A percentile compares a stretch with the other conserved stretches of the same genome.
Conservation (phyloP, 1,140 invertebrate genomes). For the Zaprionus ornatus region DNA sequence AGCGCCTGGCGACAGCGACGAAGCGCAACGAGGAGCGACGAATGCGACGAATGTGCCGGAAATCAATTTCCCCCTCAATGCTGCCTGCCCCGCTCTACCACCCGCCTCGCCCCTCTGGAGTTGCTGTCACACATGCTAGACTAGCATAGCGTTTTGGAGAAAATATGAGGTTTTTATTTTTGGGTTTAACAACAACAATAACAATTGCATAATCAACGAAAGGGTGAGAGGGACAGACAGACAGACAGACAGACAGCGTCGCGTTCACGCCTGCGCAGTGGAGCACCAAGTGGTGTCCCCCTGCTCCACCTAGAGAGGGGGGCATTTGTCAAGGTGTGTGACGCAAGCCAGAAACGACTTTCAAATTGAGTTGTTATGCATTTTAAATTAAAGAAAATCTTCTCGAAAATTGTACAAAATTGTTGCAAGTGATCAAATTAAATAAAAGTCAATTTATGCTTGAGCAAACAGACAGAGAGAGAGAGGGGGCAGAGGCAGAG, state of each 20-base stretch:
- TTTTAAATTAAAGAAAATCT: conserved; percentile 55
- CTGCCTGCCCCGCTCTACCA: neutral
- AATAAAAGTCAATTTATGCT: conserved; percentile 66
- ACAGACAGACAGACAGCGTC: neutral
- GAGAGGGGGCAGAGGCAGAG: neutral
- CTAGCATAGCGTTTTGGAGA: conserved; percentile 28
- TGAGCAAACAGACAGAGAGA: conserved; percentile 14
- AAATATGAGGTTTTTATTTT: conserved; percentile 67
- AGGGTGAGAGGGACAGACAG: conserved; percentile 18
- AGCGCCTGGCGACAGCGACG: conserved; percentile 68
- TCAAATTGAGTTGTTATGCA: conserved; percentile 68
- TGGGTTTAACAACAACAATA: conserved; percentile 6
- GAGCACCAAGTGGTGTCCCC: conserved; percentile 9
- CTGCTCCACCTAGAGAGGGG: neutral
- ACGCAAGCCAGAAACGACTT: conserved; percentile 38
- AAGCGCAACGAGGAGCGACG: conserved; percentile 58
- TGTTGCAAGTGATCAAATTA: conserved; percentile 61
- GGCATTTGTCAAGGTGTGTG: conserved; percentile 19
- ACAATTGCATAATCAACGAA: conserved; percentile 52
- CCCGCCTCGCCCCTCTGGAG: neutral
- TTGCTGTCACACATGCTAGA: conserved; percentile 26
- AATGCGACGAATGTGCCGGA: conserved; percentile 53
- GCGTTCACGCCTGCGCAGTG: conserved; percentile 64
- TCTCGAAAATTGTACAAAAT: conserved; percentile 41
- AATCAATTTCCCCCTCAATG: conserved; percentile 59